Base-by-base conservation (phyloP, 1,140 invertebrate species). In the Agrilus planipennis region DNA sequence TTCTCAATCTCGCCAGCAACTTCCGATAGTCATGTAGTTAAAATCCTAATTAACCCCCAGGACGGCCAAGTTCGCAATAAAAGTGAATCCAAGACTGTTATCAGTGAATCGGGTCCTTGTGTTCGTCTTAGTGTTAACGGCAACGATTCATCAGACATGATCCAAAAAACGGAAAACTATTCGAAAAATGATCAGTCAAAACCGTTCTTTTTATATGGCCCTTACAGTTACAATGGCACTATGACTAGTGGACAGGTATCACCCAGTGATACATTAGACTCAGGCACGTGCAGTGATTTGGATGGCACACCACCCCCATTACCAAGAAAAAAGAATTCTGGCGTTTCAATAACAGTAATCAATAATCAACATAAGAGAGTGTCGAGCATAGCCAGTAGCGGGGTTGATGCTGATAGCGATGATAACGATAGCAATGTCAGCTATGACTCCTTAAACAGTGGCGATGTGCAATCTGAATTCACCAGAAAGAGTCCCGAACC, bases 231-330 rank as follows among this genome's bases (percentile, higher is more conserved):
- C 7, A 70, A 69, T 1, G 66, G 65, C 53, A 62, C 79, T 12
- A 78, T 81, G 69, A 75, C 77, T 4, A 82, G 79, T 54, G 82
- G 82, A 0, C 82, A 86, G 51, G 81, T 79, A 41, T 85, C 82
- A 21, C 81, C 81, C 0, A 75, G 73, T 50, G 82, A 84, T 43
- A 84, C 81, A 0, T 49, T 84, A 42, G 84, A 87, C 63, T 86
- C 82, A 38, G 84, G 83, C 12, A 85, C 82, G 6, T 83, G 83
- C 61, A 85, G 81, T 54, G 84, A 87, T 53, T 61, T 85, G 37
- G 83, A 86, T 51, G 72, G 76, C 2, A 81, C 79, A 7, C 77
- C 79, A 27, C 77, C 79, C 20, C 76, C 76, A n/a, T 52, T 77
- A 20, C 74, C 73, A 0, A 78, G 77, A 63, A 80, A 80, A 61